These are phyloP conservation scores for Mycetomoellerius zeteki DNA, from an alignment of 1,140 invertebrate genomes.

Conservation along the genomic window DNA sequence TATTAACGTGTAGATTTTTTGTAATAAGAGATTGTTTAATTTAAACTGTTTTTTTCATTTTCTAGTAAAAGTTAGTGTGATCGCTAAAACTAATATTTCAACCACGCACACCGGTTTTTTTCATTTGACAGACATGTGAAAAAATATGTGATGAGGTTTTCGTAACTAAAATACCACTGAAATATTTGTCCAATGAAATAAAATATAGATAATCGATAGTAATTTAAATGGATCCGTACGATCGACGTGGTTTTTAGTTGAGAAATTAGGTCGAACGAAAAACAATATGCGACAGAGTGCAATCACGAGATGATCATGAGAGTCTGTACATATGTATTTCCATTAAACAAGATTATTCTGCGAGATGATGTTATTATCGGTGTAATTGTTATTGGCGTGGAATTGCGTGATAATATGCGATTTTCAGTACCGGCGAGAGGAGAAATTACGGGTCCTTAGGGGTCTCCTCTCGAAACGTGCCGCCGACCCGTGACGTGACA, in stretches of 20 bases:
- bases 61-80: background rate
- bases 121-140: background rate
- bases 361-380: constrained; percentile 32
- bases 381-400: constrained; percentile 40
- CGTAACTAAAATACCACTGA: background rate
- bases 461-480: constrained; percentile 23
- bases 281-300: background rate
- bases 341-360: constrained; percentile 30
- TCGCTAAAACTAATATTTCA: background rate
- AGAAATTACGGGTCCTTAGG: constrained; percentile 32
- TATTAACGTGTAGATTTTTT: background rate
- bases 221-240: constrained; percentile 14
- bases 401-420: constrained; percentile 48
- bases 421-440: background rate
- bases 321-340: background rate
- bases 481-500: constrained; percentile 21
- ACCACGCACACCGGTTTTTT: background rate
- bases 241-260: background rate
- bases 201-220: constrained; percentile 41
- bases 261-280: constrained; percentile 46
- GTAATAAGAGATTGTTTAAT: background rate
- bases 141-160: background rate
- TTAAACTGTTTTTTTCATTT: background rate
- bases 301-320: background rate
- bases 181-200: constrained; percentile 32